Conservation (phyloP, 2,797 vertebrate genomes). For the Sebastes ruberrimus region DNA sequence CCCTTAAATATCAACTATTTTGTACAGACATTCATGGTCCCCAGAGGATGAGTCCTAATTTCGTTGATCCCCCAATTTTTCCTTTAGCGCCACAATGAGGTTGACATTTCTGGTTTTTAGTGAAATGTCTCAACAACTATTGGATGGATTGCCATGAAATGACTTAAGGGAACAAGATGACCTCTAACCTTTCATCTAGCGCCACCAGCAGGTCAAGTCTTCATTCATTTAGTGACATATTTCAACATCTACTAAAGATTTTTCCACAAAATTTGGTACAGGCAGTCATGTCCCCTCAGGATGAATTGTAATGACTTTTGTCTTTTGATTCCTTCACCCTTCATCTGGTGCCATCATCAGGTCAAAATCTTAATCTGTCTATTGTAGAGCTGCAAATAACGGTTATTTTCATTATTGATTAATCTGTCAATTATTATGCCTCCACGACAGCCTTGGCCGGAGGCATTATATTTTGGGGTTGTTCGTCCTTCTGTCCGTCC, state of each 20-base stretch:
- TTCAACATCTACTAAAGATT: not conserved
- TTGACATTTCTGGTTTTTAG: not conserved
- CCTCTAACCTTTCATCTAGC: not conserved
- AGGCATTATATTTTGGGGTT: too few relatives aligned
- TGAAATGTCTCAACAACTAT: too few relatives aligned
- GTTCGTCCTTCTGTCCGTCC: too few relatives aligned
- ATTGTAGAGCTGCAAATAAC: not conserved
- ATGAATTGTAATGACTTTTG: not conserved
- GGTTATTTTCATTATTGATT: not conserved
- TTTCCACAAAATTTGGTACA: not conserved
- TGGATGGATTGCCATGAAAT: too few relatives aligned
- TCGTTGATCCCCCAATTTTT: not conserved
- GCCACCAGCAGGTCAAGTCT: not conserved
- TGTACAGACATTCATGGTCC: not conserved
- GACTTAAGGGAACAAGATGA: too few relatives aligned
- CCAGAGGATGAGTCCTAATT: too few relatives aligned
- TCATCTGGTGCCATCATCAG: not conserved
- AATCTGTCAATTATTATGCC: not conserved
- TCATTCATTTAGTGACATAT: not conserved
- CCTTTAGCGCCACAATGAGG: not conserved
- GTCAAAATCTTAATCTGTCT: too few relatives aligned
- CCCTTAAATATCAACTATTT: not conserved
- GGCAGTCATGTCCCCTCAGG: not conserved
- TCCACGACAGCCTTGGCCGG: too few relatives aligned
- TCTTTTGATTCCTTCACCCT: not conserved